phyloP scores from a whole-genome alignment of 2,797 vertebrate genomes.

The Rhinichthys osculus region DNA sequence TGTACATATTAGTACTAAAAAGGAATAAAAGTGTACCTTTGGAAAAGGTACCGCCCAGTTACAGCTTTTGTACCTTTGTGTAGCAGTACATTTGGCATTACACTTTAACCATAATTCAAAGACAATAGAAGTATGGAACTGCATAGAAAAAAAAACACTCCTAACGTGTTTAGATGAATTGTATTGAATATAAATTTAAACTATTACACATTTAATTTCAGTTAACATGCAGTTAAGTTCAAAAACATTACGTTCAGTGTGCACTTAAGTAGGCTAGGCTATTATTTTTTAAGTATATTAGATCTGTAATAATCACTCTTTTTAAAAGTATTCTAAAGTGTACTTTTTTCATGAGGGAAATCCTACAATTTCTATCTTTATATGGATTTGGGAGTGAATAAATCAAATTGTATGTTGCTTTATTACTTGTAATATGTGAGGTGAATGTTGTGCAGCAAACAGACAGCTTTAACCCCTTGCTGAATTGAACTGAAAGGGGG shows the following conservation, averaged over 20 bases:
- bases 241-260: not conserved
- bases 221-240: not conserved
- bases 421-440: slow-evolving; percentile 19
- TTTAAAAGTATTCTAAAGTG: not conserved
- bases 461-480: slow-evolving; percentile 40
- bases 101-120: not conserved
- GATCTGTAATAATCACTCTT: not conserved
- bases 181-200: not conserved
- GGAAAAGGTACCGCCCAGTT: too few relatives aligned
- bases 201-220: not conserved
- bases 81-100: not conserved
- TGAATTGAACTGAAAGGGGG: slow-evolving; percentile 47
- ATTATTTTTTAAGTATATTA: not conserved
- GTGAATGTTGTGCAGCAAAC: not conserved
- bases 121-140: not conserved
- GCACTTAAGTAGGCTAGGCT: not conserved
- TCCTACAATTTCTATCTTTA: not conserved
- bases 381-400: not conserved
- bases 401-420: not conserved
- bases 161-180: not conserved
- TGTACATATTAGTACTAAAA: too few relatives aligned
- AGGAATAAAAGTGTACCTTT: too few relatives aligned
- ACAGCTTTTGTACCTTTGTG: too few relatives aligned
- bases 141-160: not conserved
- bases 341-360: not conserved